Evolutionary conservation across 2,113 vertebrate species (phyloP).

Genomic region (Lamprotornis superbus): DNA sequence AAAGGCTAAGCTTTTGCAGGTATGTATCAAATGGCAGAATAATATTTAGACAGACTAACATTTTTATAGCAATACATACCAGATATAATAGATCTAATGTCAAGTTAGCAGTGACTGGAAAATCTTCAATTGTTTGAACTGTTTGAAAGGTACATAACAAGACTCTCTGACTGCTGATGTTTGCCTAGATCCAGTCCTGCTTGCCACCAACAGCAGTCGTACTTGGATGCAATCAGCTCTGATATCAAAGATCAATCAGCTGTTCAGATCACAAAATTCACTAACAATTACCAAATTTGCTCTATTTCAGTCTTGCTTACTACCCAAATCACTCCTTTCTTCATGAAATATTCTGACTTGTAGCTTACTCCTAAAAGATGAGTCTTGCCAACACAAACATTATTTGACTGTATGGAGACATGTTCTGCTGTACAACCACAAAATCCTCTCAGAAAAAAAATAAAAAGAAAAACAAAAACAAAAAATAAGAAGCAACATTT

Average conservation of each 20-base stretch:
- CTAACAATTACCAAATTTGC: not conserved
- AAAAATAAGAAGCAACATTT: not conserved
- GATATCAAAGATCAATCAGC: not conserved
- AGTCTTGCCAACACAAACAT: not conserved
- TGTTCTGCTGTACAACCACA: not conserved
- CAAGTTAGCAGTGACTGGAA: not conserved
- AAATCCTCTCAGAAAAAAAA: not conserved
- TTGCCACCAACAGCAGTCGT: not conserved
- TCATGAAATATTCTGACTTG: not conserved
- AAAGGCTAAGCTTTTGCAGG: not conserved
- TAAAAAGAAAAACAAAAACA: not conserved
- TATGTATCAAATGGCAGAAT: not conserved
- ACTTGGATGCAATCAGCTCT: not conserved
- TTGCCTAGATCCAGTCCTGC: not conserved
- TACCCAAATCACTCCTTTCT: not conserved
- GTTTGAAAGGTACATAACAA: not conserved
- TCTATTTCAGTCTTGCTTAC: not conserved
- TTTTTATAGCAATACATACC: not conserved
- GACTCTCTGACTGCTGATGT: not conserved
- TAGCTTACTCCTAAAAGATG: not conserved
- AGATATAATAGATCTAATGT: not conserved
- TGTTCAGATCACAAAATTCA: not conserved
- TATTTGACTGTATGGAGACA: not conserved
- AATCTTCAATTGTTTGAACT: not conserved
- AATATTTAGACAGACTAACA: not conserved